Conservation (phyloP, 92 coral and sea anemone species). For the Paragorgia papillata region DNA sequence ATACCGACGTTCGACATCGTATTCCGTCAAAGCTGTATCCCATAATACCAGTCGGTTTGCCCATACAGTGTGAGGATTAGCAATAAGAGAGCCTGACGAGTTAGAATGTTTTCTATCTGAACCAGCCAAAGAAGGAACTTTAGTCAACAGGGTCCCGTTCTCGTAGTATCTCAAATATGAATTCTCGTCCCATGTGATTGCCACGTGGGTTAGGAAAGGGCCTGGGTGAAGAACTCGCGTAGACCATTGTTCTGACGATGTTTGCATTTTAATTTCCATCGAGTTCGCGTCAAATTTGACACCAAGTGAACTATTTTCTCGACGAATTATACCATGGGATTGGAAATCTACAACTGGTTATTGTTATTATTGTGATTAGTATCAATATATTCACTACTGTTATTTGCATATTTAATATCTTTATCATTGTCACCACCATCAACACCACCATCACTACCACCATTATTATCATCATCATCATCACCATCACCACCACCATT, state of each 20-base stretch:
- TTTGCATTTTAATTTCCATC: slow-evolving; percentile 11
- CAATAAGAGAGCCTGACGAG: background rate
- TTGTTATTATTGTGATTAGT: background rate
- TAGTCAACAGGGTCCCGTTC: slow-evolving; percentile 8
- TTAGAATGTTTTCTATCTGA: background rate
- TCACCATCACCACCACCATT: background rate
- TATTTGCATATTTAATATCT: background rate
- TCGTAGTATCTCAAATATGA: slow-evolving; percentile 35
- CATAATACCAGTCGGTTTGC: background rate
- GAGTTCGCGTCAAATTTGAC: background rate
- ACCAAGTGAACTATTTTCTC: background rate
- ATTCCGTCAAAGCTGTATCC: background rate
- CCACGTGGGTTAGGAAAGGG: slow-evolving; percentile 23
- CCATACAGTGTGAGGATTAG: background rate
- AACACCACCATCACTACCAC: background rate
- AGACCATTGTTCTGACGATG: slow-evolving; percentile 20
- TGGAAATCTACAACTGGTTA: background rate
- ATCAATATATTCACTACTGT: background rate
- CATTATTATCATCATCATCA: background rate
- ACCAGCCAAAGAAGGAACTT: slow-evolving; percentile 1
- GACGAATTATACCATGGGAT: background rate
- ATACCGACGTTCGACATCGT: background rate
- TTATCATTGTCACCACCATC: background rate
- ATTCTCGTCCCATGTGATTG: slow-evolving; percentile 27
- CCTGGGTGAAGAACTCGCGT: slow-evolving; percentile 16